Percentiles rank a stretch among this genome's conserved stretches.
Evolutionary conservation across 2,113 vertebrate genomes (phyloP).

Genomic region (Callorhinus ursinus): DNA sequence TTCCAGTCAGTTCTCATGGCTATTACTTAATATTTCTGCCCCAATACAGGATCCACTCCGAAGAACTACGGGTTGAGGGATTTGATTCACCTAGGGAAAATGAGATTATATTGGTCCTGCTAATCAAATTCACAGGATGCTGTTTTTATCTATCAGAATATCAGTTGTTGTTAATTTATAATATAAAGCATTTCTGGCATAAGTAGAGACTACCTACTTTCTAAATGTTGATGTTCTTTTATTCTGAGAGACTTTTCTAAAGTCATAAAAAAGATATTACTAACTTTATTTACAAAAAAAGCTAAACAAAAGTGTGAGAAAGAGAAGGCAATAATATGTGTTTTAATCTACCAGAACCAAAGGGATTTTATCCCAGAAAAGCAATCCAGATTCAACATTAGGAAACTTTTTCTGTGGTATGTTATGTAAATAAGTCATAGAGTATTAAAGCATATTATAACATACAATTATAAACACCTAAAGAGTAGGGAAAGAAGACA

Average conservation of each 20-base stretch:
- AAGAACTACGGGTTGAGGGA: background rate
- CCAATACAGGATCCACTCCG: background rate
- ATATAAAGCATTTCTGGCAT: background rate
- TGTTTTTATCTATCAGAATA: background rate
- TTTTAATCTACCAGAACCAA: background rate
- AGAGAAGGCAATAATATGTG: background rate
- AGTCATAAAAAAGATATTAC: background rate
- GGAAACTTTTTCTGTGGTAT: background rate
- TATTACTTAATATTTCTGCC: background rate
- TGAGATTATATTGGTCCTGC: background rate
- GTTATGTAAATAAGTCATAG: background rate
- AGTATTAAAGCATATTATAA: background rate
- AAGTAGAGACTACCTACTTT: background rate
- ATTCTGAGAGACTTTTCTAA: background rate
- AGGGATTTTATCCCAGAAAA: background rate
- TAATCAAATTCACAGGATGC: background rate
- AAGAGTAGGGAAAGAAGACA: background rate
- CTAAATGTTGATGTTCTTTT: background rate
- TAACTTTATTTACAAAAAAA: background rate
- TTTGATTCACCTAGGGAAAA: background rate
- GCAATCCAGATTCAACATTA: background rate
- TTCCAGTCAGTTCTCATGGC: background rate
- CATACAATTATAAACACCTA: background rate
- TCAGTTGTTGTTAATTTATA: background rate
- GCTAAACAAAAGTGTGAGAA: background rate